Evolutionary conservation across 1,140 invertebrate species (phyloP).

Genomic region (Cardiocondyla obscurior): DNA sequence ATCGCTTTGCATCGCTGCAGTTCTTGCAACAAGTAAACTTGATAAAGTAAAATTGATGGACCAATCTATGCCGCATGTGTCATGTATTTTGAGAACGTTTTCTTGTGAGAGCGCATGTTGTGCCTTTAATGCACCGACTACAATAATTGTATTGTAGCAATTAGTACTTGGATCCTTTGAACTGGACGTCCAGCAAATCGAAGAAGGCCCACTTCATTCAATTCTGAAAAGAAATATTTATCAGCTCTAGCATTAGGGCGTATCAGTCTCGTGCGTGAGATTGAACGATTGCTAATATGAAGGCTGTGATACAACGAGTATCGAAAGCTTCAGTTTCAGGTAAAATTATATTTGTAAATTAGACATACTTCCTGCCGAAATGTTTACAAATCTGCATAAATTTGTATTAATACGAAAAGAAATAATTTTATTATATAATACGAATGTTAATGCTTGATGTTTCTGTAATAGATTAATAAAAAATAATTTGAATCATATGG

Average conservation of each 20-base stretch:
- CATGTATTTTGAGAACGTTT: no score
- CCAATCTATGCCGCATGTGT: no score
- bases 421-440: constrained; percentile 29
- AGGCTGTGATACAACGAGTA: constrained; percentile 90
- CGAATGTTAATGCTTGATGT: constrained; percentile 12
- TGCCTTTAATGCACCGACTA: no score
- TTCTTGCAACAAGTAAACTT: no score
- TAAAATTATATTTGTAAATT: constrained; percentile 76
- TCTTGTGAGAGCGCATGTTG: no score
- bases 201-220: no score
- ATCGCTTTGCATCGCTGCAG: no score
- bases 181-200: no score
- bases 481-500: neutral
- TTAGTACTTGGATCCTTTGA: no score
- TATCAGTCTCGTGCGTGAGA: neutral
- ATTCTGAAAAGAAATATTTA: constrained; percentile 21
- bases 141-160: no score
- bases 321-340: constrained; percentile 89
- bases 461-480: constrained; percentile 14
- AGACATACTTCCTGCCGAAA: constrained; percentile 23
- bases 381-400: constrained; percentile 56
- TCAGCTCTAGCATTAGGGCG: neutral
- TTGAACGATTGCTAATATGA: constrained; percentile 82
- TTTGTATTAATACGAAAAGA: constrained; percentile 24
- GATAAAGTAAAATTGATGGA: no score